Evolutionary conservation across 2,888 invertebrate genomes (phyloP).

Genomic region (Nomada ruficornis): DNA sequence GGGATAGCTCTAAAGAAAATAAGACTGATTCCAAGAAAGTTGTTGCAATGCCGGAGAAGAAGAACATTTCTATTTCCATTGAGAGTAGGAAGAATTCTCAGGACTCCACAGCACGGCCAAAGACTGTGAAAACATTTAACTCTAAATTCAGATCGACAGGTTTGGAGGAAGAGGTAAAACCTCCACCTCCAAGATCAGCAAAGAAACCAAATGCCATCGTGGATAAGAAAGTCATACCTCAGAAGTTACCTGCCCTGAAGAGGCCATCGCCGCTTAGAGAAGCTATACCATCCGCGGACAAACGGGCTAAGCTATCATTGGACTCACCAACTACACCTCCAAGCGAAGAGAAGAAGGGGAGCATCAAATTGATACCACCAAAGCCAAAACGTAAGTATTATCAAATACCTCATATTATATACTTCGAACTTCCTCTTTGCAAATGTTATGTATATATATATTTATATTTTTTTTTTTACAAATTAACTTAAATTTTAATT

Average conservation of each 20-base stretch:
- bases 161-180: conserved; percentile 93
- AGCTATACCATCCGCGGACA: conserved; percentile 88
- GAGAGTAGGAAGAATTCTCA: conserved; percentile 89
- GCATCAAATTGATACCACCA: conserved; percentile 94
- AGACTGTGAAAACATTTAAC: conserved; percentile 96
- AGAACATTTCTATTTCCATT: conserved; percentile 92
- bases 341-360: conserved; percentile 89
- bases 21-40: conserved; percentile 82
- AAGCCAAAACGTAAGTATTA: conserved; percentile 96
- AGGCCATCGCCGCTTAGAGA: conserved; percentile 83
- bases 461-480: conserved; percentile 24
- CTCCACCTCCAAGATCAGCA: conserved; percentile 91
- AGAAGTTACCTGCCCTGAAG: conserved; percentile 85
- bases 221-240: conserved; percentile 78
- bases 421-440: conserved; percentile 46
- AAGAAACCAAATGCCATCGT: conserved; percentile 86
- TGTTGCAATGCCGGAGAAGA: conserved; percentile 84
- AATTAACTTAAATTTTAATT: conserved; percentile 35
- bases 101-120: conserved; percentile 89
- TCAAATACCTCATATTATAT: conserved; percentile 31
- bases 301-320: conserved; percentile 88
- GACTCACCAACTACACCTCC: conserved; percentile 76
- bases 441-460: conserved; percentile 33
- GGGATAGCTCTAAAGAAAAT: conserved; percentile 81
- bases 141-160: conserved; percentile 97